Evolutionary conservation across 2,888 invertebrate species (phyloP).

Genomic region (Aspidiotus rigidus): DNA sequence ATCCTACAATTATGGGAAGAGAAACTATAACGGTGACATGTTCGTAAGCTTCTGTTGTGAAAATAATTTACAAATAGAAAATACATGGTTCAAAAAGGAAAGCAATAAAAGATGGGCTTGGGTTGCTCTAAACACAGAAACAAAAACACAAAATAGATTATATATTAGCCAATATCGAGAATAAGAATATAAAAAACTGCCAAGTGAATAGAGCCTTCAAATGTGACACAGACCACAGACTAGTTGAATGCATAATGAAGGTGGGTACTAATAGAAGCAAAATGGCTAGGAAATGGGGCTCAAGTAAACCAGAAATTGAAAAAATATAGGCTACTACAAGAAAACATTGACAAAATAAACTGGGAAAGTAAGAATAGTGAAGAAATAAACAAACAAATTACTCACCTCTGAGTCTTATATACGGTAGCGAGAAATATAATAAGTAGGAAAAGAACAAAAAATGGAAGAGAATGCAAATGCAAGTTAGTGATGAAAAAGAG

Average conservation of each 20-base stretch:
- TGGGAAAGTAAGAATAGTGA: not conserved
- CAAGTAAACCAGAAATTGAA: not conserved
- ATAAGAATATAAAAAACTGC: not conserved
- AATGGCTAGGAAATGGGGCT: not conserved
- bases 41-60: not conserved
- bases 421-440: not conserved
- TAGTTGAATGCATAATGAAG: not conserved
- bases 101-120: not conserved
- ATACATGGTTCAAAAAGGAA: not conserved
- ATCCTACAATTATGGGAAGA: too few relatives aligned
- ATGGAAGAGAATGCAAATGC: not conserved
- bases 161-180: not conserved
- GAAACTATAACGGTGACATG: not conserved
- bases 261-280: not conserved
- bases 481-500: not conserved
- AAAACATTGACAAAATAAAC: not conserved
- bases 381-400: not conserved
- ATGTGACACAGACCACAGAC: not conserved
- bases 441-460: not conserved
- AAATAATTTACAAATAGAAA: not conserved
- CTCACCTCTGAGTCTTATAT: not conserved
- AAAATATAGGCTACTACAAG: not conserved
- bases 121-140: not conserved
- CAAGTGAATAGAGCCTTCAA: not conserved
- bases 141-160: not conserved